phyloP scores from a whole-genome alignment of 2,797 vertebrate species.

The Tinamus major region DNA sequence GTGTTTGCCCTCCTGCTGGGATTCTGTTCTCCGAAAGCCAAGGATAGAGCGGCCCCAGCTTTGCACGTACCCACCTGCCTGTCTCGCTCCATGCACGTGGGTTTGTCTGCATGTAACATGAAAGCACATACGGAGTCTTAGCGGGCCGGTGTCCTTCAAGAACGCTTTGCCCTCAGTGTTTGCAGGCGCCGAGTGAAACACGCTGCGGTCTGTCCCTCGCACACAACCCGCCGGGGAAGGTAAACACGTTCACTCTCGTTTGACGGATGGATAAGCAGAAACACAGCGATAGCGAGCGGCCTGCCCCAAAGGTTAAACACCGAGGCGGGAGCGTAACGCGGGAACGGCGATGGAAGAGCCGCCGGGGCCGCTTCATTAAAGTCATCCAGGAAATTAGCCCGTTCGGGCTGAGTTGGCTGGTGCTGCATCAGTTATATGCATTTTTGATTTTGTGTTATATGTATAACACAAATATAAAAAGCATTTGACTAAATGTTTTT shows the following conservation, averaged over 20 bases:
- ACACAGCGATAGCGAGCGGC: constrained; percentile 53
- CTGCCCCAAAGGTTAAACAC: constrained; percentile 70
- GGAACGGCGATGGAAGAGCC: background rate
- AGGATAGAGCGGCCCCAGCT: background rate
- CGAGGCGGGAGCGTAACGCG: constrained; percentile 29
- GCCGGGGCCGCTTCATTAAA: constrained; percentile 29
- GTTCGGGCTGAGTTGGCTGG: background rate
- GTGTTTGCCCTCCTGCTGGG: background rate
- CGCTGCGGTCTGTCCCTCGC: background rate
- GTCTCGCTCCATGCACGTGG: background rate
- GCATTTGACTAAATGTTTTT: background rate
- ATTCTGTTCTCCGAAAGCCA: background rate
- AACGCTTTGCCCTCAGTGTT: constrained; percentile 32
- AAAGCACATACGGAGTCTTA: background rate
- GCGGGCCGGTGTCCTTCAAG: background rate
- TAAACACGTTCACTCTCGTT: constrained; percentile 58
- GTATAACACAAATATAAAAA: too few species aligned
- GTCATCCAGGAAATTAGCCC: constrained; percentile 10
- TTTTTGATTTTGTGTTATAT: background rate
- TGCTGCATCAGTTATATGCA: background rate
- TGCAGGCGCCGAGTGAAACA: constrained; percentile 10
- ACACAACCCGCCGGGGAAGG: constrained; percentile 41
- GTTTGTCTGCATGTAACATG: accelerated
- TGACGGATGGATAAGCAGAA: constrained; percentile 71
- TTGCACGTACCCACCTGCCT: background rate